Evolutionary conservation across 2,797 vertebrate genomes (phyloP), one percentile per base, ranked within the genome.

Genomic region (Macroramphosus scolopax): DNA sequence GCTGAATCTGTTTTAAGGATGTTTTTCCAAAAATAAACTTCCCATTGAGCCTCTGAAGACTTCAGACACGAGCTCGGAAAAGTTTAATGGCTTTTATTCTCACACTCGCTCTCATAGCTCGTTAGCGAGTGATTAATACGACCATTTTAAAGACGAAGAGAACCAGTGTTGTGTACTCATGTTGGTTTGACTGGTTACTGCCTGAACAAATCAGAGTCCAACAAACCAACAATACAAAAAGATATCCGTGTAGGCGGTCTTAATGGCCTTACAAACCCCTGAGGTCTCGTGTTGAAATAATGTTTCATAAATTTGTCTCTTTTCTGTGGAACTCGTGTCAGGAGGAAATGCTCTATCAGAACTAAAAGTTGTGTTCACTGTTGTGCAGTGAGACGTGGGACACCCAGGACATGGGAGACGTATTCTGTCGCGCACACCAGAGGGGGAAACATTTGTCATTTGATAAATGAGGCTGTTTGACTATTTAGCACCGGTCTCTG

Each of bases 401-500:
- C 74, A 57, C 58, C 44, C 50, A 41, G 42, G 35, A 57, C 63
- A 63, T 46, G 56, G 56, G 45, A 54, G 60, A 50, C 55, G 56
- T 47, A 42, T 63, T 40, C 60, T 51, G 57, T 33, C 55, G 59
- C 51, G 47, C 55, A 68, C 51, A 35, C 68, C 40, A 50, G 46
- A 67, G 47, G 40, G 63, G 57, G 51, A 65, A 68, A 74, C 71
- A 84, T 83, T 77, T 78, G 67, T 83, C 71, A 77, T 62, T 83
- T 85, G 79, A 87, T 85, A 67, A 85, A 87, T 80, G 75, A 77
- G 72, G 53, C 75, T 68, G 42, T 78, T 85, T 86, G 78, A 85
- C 83, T 83, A 83, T 88, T 87, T 82, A 81, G 72, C 66, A 55
- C 71, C 55, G 42, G 74, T 67, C 72, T 69, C 70, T 83, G 68